Base-by-base conservation (phyloP, 2,888 invertebrate species). In the Xestia rhomboidea region DNA sequence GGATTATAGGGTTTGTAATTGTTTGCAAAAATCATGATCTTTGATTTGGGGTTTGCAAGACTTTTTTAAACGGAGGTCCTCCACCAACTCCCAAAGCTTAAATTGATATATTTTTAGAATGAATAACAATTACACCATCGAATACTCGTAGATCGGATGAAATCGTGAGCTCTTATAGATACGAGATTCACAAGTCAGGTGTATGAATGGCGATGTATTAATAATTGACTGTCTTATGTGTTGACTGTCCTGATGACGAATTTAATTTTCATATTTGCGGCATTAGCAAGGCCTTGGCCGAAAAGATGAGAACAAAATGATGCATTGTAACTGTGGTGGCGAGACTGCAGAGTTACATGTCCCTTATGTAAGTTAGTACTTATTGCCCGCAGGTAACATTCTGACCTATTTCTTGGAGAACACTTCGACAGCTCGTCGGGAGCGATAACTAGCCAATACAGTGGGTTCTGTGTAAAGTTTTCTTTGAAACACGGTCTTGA, bases 341-440 rank as follows among this genome's bases (percentile, higher is more conserved):
- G n/a, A 80, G 8, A 60, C 41, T 46, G 13, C 63, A 76, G 24
- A 64, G 49, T 64, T 64, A 82, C n/a, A 46, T 46, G n/a, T 49
- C 38, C 6, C 30, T 24, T 18, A 15, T 24, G 24, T 68, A 62
- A 69, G 51, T 30, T 30, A 41, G 30, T 21, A 34, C 44, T n/a
- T 70, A 77, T 62, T 77, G 66, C 38, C n/a, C 4, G 46, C 30
- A 49, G 49, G 66, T 57, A 73, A 69, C 38, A 30, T 44, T 11
- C 34, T 78, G 83, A 83, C 83, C 72, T 73, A 73, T 67, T 73
- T 78, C 62, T 54, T 54, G 3, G 46, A 41, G 27, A 49, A 41
- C 3, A 46, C 38, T 69, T 68, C 15, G 21, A 57, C 38, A 64
- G 41, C 38, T 72, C 51, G 18, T 38, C 10, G 18, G 51, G 8